Evolutionary conservation across 2,888 invertebrate species (phyloP), one percentile per base, ranked within the genome.

Genomic region (Fragum whitleyi): DNA sequence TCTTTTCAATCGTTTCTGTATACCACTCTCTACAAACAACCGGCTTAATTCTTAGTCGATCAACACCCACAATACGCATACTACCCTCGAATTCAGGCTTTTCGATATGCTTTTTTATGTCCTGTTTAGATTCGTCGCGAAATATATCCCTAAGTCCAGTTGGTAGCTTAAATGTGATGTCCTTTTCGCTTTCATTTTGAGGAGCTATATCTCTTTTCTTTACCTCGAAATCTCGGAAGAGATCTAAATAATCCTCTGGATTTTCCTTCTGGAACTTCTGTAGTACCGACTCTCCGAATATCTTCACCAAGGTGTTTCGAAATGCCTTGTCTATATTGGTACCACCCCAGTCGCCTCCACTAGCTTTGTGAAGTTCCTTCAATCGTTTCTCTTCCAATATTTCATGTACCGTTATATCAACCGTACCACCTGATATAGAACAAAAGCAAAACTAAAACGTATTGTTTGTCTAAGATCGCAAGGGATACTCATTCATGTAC

Each of bases 371-470:
- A 14, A 95, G 93, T 89, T 95, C 95, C 81, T 94, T 94, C 28
- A 95, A 91, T 23, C 93, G 92, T 21, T 92, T 91, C 0, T 93
- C 94, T 29, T 91, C 90, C 72, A 93, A 92, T 7, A 94, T 88
- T 88, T 95, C 94, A 88, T 95, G 95, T 2, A 95, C 95, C 0
- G 95, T 95, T 61, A 95, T 95, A 87, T 95, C 95, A 1, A 95
- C 95, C 0, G 95, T 95, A 0, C 95, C 95, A 14, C 95, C 95
- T 1, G 95, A n/a, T n/a, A n/a, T n/a, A n/a, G n/a, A n/a, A n/a
- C n/a, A n/a, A n/a, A n/a, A 95, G 87, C 95, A 95, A 89, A n/a
- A n/a, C n/a, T n/a, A n/a, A n/a, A n/a, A n/a, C n/a, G n/a, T n/a
- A n/a, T n/a, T n/a, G n/a, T n/a, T n/a, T n/a, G n/a, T n/a, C n/a